Base-by-base conservation (phyloP, 1,140 invertebrate genomes). In the Drosophila pandora region DNA sequence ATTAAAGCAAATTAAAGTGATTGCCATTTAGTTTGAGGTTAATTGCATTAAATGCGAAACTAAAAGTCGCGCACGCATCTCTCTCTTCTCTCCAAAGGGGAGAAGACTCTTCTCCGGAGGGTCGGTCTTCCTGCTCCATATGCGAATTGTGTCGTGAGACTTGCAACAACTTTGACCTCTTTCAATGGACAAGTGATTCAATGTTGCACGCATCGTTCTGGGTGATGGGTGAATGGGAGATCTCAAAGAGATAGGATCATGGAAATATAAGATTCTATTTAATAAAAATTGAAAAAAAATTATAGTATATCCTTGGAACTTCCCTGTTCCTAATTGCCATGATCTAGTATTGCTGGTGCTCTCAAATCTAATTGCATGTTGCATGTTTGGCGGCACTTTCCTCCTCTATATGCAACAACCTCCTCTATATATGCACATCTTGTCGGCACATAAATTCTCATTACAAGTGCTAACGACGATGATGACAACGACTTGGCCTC, bases 1-100 rank as follows among this genome's bases (percentile, higher is more conserved):
- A 88, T 88, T 88, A 88, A 88, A 84, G 81, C 84, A 89, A 88
- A 88, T 88, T 88, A 88, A 89, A 89, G 79, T 89, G 84, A 88
- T 88, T 88, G 84, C 84, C 84, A 83, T 89, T 84, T 88, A 89
- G 84, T 89, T 88, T 88, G 84, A 89, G 84, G 84, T 88, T 88
- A 88, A 88, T 88, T 88, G 84, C 84, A 88, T 88, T 88, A 88
- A 88, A 89, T 84, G 85, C 79, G 79, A 87, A 85, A 82, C 63
- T 77, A 70, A 78, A 63, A 87, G 63, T 75, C 79, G 50, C 62
- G 63, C 67, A 75, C 62, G 48, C 70, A 74, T 72, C 63, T 50
- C 71, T 63, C 34, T 34, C 25, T 39, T 17, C 17, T 17, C 17
- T 17, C 17, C 17, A 17, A 48, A 30, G 64, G 34, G 52, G 21